Evolutionary conservation across 2,113 vertebrate genomes (phyloP).

Genomic region (Pantherophis guttatus): DNA sequence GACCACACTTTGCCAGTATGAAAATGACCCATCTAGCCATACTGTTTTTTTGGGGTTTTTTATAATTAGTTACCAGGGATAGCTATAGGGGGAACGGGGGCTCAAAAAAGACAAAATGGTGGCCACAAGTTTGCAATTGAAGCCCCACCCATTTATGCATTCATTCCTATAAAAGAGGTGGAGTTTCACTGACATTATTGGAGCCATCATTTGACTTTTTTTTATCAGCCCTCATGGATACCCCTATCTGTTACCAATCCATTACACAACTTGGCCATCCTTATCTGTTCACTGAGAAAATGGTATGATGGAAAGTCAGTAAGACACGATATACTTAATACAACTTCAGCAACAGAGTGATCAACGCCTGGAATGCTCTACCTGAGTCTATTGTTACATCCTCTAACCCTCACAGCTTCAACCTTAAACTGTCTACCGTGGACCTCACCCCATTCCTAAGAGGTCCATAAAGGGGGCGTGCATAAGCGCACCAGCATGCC

Average conservation of each 20-base stretch:
- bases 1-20: not conserved
- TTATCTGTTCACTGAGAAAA: not conserved
- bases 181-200: not conserved
- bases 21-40: not conserved
- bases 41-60: not conserved
- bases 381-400: too few species aligned
- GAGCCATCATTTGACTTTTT: not conserved
- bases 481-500: too few species aligned
- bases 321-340: not conserved
- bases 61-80: not conserved
- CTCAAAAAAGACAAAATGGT: not conserved
- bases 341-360: too few species aligned
- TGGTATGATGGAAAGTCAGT: not conserved
- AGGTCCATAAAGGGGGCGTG: too few species aligned
- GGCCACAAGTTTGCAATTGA: not conserved
- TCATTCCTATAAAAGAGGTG: not conserved
- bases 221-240: not conserved
- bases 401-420: too few species aligned
- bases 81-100: not conserved
- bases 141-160: not conserved
- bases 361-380: too few species aligned
- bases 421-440: too few species aligned
- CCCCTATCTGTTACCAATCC: not conserved
- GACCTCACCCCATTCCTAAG: too few species aligned
- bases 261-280: not conserved